phyloP scores from a whole-genome alignment of 2,797 vertebrate species.

The Halcyon badia region DNA sequence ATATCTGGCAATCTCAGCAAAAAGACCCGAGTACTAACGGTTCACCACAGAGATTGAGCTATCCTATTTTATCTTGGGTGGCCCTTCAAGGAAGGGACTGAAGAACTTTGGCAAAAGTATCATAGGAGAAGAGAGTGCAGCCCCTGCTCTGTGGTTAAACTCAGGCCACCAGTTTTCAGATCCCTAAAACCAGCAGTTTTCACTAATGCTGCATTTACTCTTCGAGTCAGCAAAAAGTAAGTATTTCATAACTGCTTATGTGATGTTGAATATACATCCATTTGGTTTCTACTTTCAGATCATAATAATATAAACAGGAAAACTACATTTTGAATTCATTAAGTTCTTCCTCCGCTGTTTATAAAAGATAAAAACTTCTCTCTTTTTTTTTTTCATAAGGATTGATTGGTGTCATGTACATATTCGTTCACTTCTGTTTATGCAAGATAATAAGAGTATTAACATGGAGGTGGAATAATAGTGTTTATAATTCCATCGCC shows the following conservation, averaged over 20 bases:
- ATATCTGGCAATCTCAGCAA: constrained; percentile 9
- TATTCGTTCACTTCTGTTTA: constrained; percentile 80
- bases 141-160: not conserved
- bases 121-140: not conserved
- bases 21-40: not conserved
- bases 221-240: constrained; percentile 23
- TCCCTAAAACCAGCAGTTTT: not conserved
- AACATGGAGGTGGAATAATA: constrained; percentile 81
- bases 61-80: not conserved
- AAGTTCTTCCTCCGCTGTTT: constrained; percentile 73
- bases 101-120: not conserved
- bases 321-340: constrained; percentile 79
- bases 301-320: constrained; percentile 79
- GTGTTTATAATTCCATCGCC: constrained; percentile 79
- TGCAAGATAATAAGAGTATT: constrained; percentile 82
- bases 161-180: not conserved
- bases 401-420: constrained; percentile 82
- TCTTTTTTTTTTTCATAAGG: constrained; percentile 66
- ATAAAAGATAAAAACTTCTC: constrained; percentile 79
- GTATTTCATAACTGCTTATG: constrained; percentile 53
- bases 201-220: not conserved
- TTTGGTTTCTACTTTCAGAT: constrained; percentile 75
- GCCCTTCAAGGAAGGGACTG: not conserved
- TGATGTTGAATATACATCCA: constrained; percentile 63
- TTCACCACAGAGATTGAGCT: not conserved